phyloP scores from a whole-genome alignment of 2,888 invertebrate species.

The Rotaria sp. region DNA sequence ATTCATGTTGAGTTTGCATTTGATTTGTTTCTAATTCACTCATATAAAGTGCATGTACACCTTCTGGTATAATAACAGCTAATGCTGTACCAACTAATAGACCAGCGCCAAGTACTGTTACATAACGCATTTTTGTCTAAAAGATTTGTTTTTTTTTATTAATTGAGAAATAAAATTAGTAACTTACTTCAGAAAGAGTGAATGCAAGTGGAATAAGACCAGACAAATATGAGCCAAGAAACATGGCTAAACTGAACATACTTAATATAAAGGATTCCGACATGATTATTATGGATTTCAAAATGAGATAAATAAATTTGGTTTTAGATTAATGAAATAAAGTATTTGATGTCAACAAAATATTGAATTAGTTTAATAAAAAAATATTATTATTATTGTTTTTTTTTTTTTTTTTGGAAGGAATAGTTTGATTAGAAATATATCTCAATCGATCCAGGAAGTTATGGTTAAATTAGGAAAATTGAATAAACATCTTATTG shows the following conservation, averaged over 20 bases:
- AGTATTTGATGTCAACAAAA: too few relatives aligned
- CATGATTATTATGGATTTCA: background rate
- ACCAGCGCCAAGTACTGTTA: slow-evolving; percentile 94
- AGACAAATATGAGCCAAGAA: slow-evolving; percentile 86
- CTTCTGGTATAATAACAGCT: slow-evolving; percentile 95
- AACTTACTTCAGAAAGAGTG: slow-evolving; percentile 79
- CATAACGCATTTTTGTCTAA: slow-evolving; percentile 82
- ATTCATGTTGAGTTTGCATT: slow-evolving; percentile 9
- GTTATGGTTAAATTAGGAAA: background rate
- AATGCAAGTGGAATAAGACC: slow-evolving; percentile 80
- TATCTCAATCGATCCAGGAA: background rate
- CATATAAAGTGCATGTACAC: slow-evolving; percentile 63
- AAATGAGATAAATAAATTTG: too few relatives aligned
- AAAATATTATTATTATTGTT: too few relatives aligned
- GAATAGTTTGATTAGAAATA: too few relatives aligned
- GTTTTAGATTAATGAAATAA: too few relatives aligned
- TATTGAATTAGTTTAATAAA: too few relatives aligned
- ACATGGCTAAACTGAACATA: slow-evolving; percentile 68
- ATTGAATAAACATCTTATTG: background rate
- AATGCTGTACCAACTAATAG: slow-evolving; percentile 90
- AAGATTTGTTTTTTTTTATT: slow-evolving; percentile 45
- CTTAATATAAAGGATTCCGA: slow-evolving; percentile 6
- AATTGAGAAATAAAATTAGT: slow-evolving; percentile 26
- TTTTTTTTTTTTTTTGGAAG: too few relatives aligned
- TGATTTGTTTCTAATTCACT: slow-evolving; percentile 30